A percentile compares a stretch with the other conserved stretches of the same genome.
phyloP scores from a whole-genome alignment of 2,797 vertebrate species.

The Chiroxiphia lanceolata region DNA sequence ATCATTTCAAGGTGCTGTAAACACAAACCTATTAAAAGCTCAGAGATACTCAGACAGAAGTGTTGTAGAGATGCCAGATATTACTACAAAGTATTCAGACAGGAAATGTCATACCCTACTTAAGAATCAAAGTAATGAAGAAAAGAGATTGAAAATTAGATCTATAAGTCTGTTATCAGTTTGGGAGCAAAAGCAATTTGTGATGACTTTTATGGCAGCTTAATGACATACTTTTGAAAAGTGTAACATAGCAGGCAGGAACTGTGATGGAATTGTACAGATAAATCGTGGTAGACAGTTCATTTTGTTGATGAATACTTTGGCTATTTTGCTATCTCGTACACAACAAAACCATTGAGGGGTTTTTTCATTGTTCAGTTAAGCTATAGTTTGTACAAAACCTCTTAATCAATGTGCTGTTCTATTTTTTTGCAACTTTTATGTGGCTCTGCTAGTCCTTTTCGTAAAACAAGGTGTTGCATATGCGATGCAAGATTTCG shows the following conservation, averaged over 20 bases:
- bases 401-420: background rate
- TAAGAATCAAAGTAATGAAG: slow-evolving; percentile 64
- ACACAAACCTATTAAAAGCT: slow-evolving; percentile 25
- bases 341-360: background rate
- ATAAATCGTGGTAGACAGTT: slow-evolving; percentile 55
- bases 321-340: slow-evolving; percentile 16
- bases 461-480: background rate
- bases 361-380: background rate
- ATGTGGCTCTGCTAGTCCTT: background rate
- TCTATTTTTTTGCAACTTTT: background rate
- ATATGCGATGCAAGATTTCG: background rate
- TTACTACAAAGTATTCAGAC: slow-evolving; percentile 44
- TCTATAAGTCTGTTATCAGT: slow-evolving; percentile 52
- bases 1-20: background rate
- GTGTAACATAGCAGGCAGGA: slow-evolving; percentile 6
- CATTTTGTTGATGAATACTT: slow-evolving; percentile 40
- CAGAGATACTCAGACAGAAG: background rate
- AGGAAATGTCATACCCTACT: slow-evolving; percentile 34
- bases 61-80: slow-evolving; percentile 22
- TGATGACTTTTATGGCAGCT: slow-evolving; percentile 37
- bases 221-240: slow-evolving; percentile 44
- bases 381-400: background rate
- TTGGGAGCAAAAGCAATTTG: slow-evolving; percentile 49
- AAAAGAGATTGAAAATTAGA: slow-evolving; percentile 43
- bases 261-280: slow-evolving; percentile 44